A percentile compares a stretch with the other conserved stretches of the same genome.
Evolutionary conservation across 2,888 invertebrate species (phyloP).

Genomic region (Euproctis similis): DNA sequence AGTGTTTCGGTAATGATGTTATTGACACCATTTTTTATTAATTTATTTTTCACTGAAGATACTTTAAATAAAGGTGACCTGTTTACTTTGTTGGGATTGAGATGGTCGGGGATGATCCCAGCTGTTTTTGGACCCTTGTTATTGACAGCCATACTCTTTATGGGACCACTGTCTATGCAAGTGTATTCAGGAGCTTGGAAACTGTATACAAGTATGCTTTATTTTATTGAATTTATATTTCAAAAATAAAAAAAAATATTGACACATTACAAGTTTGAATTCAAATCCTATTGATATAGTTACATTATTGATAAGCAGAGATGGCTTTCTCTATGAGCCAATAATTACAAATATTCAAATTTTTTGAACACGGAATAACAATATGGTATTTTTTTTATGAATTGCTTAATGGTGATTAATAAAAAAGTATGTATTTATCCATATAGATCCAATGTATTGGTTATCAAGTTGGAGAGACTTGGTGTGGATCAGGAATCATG

Average conservation of each 20-base stretch:
- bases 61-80: constrained; percentile 78
- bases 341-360: too few species aligned
- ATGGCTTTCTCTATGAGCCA: too few species aligned
- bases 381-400: too few species aligned
- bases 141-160: constrained; percentile 86
- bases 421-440: not conserved
- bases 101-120: constrained; percentile 81
- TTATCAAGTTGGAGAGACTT: constrained; percentile 81
- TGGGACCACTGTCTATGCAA: constrained; percentile 88
- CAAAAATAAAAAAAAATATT: too few species aligned
- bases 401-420: too few species aligned
- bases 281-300: too few species aligned
- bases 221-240: not conserved
- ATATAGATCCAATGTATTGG: constrained; percentile 83
- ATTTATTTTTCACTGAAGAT: constrained; percentile 80
- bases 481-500: constrained; percentile 90
- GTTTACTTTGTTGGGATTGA: constrained; percentile 84
- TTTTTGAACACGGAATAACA: too few species aligned
- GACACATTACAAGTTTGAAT: too few species aligned
- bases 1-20: constrained; percentile 89
- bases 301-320: too few species aligned
- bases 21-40: constrained; percentile 85
- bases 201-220: constrained; percentile 77
- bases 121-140: constrained; percentile 84
- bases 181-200: constrained; percentile 80